Conservation (phyloP, 2,888 invertebrate species). For the Volucella zonaria region DNA sequence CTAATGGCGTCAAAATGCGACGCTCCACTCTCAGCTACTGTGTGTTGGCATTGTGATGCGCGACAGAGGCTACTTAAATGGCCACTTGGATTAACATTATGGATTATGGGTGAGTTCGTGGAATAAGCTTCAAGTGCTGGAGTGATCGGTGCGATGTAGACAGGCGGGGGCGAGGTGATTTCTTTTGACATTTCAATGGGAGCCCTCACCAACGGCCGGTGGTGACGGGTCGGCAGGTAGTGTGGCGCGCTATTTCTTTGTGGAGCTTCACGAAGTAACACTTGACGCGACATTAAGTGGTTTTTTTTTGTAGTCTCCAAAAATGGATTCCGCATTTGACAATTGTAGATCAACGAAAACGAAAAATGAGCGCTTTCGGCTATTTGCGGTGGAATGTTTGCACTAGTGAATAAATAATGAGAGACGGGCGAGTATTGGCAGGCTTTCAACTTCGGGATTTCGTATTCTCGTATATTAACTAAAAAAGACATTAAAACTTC, state of each 20-base stretch:
- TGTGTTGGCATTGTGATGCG: slow-evolving; percentile 67
- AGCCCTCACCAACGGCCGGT: not conserved
- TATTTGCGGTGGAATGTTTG: slow-evolving; percentile 11
- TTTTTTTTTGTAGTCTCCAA: slow-evolving; percentile 37
- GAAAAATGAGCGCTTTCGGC: slow-evolving; percentile 15
- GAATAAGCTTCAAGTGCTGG: not conserved
- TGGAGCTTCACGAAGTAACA: slow-evolving; percentile 32
- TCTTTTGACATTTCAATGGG: slow-evolving; percentile 67
- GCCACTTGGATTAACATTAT: slow-evolving; percentile 72
- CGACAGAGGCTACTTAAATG: slow-evolving; percentile 63
- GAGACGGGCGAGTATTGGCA: not conserved
- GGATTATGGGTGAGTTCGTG: slow-evolving; percentile 61
- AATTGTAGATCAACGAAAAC: slow-evolving; percentile 48
- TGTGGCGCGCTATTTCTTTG: slow-evolving; percentile 33
- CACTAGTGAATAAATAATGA: not conserved
- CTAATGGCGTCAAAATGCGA: slow-evolving; percentile 73
- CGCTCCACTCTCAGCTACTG: slow-evolving; percentile 61
- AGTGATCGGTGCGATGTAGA: not conserved
- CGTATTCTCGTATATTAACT: not conserved
- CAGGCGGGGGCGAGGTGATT: slow-evolving; percentile 38
- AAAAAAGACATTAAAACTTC: no score
- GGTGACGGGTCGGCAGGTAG: slow-evolving; percentile 12
- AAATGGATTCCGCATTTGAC: slow-evolving; percentile 49
- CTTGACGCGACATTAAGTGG: slow-evolving; percentile 61
- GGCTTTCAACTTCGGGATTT: not conserved